Conservation (phyloP, 2,888 invertebrate genomes). For the Panorpa germanica region DNA sequence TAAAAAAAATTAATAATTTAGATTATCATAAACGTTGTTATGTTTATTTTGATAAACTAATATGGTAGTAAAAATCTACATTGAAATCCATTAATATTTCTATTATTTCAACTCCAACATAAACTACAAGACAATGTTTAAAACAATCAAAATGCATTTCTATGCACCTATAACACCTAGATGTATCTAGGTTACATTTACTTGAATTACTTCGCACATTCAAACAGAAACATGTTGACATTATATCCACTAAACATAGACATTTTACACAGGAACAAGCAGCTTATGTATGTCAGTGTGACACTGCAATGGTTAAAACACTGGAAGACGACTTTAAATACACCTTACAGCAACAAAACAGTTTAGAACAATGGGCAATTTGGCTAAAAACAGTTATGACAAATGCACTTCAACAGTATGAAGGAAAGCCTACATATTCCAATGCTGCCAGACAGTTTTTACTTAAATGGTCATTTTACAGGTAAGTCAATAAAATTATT, state of each 20-base stretch:
- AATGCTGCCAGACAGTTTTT: constrained; percentile 81
- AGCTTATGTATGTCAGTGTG: constrained; percentile 96
- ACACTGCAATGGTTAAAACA: constrained; percentile 56
- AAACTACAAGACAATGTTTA: no score
- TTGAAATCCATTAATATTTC: no score
- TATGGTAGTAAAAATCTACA: no score
- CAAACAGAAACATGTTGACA: constrained; percentile 2
- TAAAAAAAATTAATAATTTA: constrained; percentile 2
- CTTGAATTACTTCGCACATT: no score
- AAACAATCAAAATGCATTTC: no score
- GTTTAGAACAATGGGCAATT: constrained; percentile 91
- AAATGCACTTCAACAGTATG: constrained; percentile 73
- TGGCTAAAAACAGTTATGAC: constrained; percentile 94
- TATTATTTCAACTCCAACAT: no score
- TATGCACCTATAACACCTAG: no score
- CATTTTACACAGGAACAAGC: constrained; percentile 40
- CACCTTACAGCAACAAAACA: constrained; percentile 81
- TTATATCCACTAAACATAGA: constrained; percentile 1
- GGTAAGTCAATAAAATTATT: constrained; percentile 28
- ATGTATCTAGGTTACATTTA: no score
- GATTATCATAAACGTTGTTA: no score
- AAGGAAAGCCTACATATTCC: constrained; percentile 63
- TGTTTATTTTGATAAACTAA: no score
- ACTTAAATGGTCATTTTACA: constrained; percentile 97
- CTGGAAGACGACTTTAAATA: constrained; percentile 86